A percentile compares a stretch with the other conserved stretches of the same genome.
phyloP scores from a whole-genome alignment of 2,888 invertebrate genomes.

The Erebia epiphron region DNA sequence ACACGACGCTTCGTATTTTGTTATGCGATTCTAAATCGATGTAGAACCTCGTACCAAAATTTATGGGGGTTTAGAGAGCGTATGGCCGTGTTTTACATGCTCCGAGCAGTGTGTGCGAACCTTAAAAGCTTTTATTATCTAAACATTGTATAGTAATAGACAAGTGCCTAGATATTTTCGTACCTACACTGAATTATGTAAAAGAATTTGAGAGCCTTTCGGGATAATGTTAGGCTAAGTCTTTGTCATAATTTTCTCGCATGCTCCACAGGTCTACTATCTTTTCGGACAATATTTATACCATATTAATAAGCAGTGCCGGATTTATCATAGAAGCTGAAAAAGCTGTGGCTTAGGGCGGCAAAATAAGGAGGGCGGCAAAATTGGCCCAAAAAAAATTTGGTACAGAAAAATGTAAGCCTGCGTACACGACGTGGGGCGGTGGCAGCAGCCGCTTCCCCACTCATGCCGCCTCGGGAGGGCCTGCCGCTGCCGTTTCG shows the following conservation, averaged over 20 bases:
- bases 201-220: neutral
- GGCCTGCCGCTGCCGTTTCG: no score
- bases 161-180: neutral
- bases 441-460: no score
- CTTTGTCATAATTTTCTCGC: neutral
- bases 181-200: neutral
- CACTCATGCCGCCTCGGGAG: no score
- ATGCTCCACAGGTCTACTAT: neutral
- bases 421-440: no score
- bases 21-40: constrained; percentile 29
- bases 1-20: constrained; percentile 22
- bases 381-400: no score
- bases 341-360: no score
- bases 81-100: constrained; percentile 34
- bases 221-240: neutral
- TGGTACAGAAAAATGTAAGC: no score
- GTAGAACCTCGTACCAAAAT: constrained; percentile 24
- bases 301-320: no score
- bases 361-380: no score
- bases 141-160: neutral
- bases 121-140: constrained; percentile 53
- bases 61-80: constrained; percentile 22
- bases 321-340: no score
- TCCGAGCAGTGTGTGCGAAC: constrained; percentile 48
- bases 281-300: neutral